Evolutionary conservation across 1,140 invertebrate species (phyloP).

Genomic region (Wasmannia auropunctata): DNA sequence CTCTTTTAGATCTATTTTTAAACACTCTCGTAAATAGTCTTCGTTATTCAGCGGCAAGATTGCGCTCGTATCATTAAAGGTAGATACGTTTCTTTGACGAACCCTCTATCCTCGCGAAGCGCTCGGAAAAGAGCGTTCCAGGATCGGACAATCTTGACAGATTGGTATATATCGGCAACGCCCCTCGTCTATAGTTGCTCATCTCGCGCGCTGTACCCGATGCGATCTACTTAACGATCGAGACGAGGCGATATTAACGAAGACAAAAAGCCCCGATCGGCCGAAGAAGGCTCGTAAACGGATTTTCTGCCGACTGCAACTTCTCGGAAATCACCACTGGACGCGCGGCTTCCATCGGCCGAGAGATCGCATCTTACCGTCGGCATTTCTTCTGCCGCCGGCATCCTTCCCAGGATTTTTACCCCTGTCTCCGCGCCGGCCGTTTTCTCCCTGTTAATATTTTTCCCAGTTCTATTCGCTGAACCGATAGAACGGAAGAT

Average conservation of each 20-base stretch:
- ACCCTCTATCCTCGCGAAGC: not conserved
- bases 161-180: conserved; percentile 55
- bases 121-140: conserved; percentile 41
- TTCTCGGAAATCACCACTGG: conserved; percentile 54
- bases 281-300: conserved; percentile 48
- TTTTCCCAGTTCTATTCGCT: conserved; percentile 16
- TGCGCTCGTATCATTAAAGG: conserved; percentile 37
- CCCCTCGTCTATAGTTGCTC: conserved; percentile 47
- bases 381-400: conserved; percentile 36
- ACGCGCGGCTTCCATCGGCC: conserved; percentile 33
- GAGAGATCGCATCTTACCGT: conserved; percentile 47
- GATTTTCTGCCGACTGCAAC: conserved; percentile 58
- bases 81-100: conserved; percentile 39
- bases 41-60: conserved; percentile 39
- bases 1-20: not conserved
- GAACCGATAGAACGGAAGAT: conserved; percentile 13
- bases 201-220: conserved; percentile 26
- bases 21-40: conserved; percentile 8
- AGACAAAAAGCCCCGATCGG: conserved; percentile 60
- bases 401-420: conserved; percentile 43
- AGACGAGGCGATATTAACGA: conserved; percentile 55
- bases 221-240: conserved; percentile 59
- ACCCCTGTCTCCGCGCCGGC: not conserved
- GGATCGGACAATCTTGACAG: conserved; percentile 43
- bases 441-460: conserved; percentile 37